Conservation (phyloP, 2,113 vertebrate species). For the Erythrocercus mccallii region DNA sequence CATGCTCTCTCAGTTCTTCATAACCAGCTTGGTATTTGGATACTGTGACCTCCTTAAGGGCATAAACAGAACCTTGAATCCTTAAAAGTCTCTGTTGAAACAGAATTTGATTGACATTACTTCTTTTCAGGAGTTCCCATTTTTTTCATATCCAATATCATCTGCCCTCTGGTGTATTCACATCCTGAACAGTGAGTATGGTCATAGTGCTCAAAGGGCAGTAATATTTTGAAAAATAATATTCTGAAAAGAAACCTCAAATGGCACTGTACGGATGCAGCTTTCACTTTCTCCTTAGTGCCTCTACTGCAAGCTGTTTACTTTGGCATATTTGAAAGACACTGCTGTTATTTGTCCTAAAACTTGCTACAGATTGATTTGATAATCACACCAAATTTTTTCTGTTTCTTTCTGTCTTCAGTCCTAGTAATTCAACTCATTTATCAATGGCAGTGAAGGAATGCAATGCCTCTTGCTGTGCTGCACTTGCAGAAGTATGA, state of each 20-base stretch:
- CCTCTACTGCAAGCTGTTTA: conserved; percentile 15
- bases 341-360: conserved; percentile 10
- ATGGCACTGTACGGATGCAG: neutral
- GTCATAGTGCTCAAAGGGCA: neutral
- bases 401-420: conserved; percentile 3
- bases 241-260: neutral
- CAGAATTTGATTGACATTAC: neutral
- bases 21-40: neutral
- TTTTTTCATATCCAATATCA: neutral
- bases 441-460: neutral
- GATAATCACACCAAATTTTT: neutral
- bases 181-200: neutral
- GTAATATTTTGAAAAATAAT: neutral
- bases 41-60: neutral
- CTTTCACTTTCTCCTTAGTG: neutral
- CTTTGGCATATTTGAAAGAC: conserved; percentile 18
- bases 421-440: conserved; percentile 24
- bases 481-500: neutral
- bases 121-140: neutral
- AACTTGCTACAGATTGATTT: conserved; percentile 27
- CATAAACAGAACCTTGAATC: neutral
- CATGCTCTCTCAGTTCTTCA: neutral
- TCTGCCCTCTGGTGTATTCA: neutral
- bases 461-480: conserved; percentile 9
- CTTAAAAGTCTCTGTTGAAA: neutral